A percentile compares a stretch with the other conserved stretches of the same genome.
These are phyloP conservation scores for Orestias chungarensis DNA, from an alignment of 2,797 vertebrate genomes.

Conservation along the genomic window DNA sequence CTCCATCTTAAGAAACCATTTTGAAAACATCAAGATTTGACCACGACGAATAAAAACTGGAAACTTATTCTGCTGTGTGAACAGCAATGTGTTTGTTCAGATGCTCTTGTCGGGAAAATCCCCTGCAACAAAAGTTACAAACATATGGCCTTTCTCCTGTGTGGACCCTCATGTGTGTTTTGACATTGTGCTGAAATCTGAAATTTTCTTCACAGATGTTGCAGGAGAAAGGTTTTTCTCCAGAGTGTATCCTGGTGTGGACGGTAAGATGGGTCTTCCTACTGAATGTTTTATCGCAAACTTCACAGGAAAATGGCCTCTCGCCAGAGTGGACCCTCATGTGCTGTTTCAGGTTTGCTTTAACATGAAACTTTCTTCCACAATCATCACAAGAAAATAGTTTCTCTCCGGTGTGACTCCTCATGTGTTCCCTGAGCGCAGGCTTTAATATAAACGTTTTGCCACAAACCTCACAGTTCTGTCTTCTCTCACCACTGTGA, in stretches of 20 bases:
- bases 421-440: not conserved
- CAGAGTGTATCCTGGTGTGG: slow-evolving; percentile 6
- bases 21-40: not conserved
- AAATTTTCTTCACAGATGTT: slow-evolving; percentile 10
- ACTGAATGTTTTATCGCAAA: slow-evolving; percentile 10
- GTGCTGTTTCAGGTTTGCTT: not conserved
- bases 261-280: not conserved
- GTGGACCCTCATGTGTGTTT: slow-evolving; percentile 1
- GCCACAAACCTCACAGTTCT: not conserved
- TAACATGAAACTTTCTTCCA: not conserved
- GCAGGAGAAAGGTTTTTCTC: slow-evolving; percentile 1
- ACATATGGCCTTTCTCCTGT: slow-evolving; percentile 6
- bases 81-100: slow-evolving; percentile 3
- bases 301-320: slow-evolving; percentile 6
- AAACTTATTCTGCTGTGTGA: slow-evolving; percentile 21
- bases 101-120: slow-evolving; percentile 9
- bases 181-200: not conserved
- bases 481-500: not conserved
- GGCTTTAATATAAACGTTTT: slow-evolving; percentile 1
- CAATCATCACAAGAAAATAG: slow-evolving; percentile 1
- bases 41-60: slow-evolving; percentile 1
- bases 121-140: slow-evolving; percentile 3
- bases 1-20: not conserved
- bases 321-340: not conserved
- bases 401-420: not conserved